Percentiles rank a stretch among this genome's conserved stretches.
Evolutionary conservation across 2,797 vertebrate species (phyloP).

Genomic region (Catharus ustulatus): DNA sequence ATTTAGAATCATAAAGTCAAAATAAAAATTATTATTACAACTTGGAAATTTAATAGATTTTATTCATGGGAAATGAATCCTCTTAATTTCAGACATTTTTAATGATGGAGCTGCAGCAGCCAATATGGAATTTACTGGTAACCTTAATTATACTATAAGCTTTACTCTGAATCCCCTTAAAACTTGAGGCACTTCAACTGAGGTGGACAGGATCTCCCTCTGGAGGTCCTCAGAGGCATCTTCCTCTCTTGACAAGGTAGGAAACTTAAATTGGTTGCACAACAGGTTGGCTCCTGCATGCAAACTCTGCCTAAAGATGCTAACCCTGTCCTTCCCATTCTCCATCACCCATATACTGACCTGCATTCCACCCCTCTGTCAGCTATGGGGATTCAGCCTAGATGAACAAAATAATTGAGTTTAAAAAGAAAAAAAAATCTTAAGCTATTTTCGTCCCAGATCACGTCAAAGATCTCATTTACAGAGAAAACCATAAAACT

Average conservation of each 20-base stretch:
- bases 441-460: background rate
- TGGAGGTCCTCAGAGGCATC: conserved; percentile 57
- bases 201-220: conserved; percentile 59
- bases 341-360: background rate
- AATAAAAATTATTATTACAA: background rate
- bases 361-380: background rate
- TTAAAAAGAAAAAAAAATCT: background rate
- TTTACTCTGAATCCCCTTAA: background rate
- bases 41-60: background rate
- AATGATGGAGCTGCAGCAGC: background rate
- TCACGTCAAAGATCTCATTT: background rate
- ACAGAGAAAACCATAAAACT: background rate
- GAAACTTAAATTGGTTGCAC: background rate
- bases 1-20: background rate
- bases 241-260: background rate
- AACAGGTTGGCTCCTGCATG: background rate
- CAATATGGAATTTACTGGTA: background rate
- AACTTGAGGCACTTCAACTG: background rate
- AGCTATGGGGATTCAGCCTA: background rate
- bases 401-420: background rate
- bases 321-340: background rate
- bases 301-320: background rate
- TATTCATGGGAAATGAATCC: background rate
- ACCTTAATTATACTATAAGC: background rate
- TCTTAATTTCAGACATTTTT: background rate